phyloP scores from a whole-genome alignment of 2,113 vertebrate species.

The Solea solea region DNA sequence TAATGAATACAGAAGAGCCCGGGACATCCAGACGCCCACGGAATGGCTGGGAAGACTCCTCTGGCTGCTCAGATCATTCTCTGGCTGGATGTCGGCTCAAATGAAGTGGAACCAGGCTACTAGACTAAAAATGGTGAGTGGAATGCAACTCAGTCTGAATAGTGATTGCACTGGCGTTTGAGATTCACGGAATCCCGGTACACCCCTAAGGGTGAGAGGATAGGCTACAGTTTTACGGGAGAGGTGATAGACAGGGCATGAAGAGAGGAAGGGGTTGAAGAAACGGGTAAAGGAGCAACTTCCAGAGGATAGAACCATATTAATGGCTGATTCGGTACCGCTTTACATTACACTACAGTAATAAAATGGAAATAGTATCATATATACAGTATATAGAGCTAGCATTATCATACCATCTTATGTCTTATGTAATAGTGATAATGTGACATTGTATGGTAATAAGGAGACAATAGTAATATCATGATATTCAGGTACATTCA shows the following conservation, averaged over 20 bases:
- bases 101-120: constrained; percentile 73
- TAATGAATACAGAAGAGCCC: constrained; percentile 76
- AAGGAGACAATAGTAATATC: too few species aligned
- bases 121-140: constrained; percentile 47
- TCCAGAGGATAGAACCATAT: constrained; percentile 7
- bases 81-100: constrained; percentile 72
- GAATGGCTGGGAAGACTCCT: constrained; percentile 64
- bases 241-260: constrained; percentile 37
- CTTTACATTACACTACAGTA: too few species aligned
- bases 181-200: constrained; percentile 64
- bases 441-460: too few species aligned
- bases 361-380: too few species aligned
- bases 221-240: constrained; percentile 33
- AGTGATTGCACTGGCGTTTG: constrained; percentile 76
- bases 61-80: constrained; percentile 61
- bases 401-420: too few species aligned
- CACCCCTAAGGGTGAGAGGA: constrained; percentile 48
- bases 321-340: background rate
- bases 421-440: too few species aligned
- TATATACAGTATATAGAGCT: too few species aligned
- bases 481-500: too few species aligned
- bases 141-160: constrained; percentile 59
- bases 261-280: constrained; percentile 31
- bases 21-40: constrained; percentile 63
- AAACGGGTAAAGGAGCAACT: constrained; percentile 11